Evolutionary conservation across 2,113 vertebrate genomes (phyloP).

Genomic region (Dasyurus viverrinus): DNA sequence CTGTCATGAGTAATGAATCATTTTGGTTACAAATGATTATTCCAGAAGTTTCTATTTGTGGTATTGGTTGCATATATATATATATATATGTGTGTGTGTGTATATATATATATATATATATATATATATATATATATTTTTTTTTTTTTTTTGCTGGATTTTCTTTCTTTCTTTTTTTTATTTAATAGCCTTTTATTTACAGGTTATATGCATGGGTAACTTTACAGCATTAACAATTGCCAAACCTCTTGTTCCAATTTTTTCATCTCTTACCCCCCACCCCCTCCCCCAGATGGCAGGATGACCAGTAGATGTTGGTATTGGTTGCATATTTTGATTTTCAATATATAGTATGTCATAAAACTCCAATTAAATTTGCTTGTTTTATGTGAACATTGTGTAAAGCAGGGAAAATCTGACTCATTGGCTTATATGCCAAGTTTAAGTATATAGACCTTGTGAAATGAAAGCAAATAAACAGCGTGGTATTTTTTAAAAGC

Average conservation of each 20-base stretch:
- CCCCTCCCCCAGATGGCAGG: no score
- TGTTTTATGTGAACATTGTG: background rate
- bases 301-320: no score
- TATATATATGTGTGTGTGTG: no score
- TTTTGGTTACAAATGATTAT: conserved; percentile 3
- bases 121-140: no score
- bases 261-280: no score
- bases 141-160: no score
- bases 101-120: no score
- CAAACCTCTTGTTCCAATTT: no score
- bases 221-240: no score
- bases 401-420: background rate
- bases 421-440: background rate
- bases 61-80: background rate
- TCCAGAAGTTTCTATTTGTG: background rate
- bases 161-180: no score
- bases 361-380: background rate
- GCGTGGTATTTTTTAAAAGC: background rate
- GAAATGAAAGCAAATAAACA: background rate
- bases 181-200: no score
- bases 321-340: background rate
- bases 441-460: conserved; percentile 1
- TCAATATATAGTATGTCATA: background rate
- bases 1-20: background rate
- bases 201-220: no score